phyloP scores from a whole-genome alignment of 2,797 vertebrate species.

The Megalops cyprinoides region DNA sequence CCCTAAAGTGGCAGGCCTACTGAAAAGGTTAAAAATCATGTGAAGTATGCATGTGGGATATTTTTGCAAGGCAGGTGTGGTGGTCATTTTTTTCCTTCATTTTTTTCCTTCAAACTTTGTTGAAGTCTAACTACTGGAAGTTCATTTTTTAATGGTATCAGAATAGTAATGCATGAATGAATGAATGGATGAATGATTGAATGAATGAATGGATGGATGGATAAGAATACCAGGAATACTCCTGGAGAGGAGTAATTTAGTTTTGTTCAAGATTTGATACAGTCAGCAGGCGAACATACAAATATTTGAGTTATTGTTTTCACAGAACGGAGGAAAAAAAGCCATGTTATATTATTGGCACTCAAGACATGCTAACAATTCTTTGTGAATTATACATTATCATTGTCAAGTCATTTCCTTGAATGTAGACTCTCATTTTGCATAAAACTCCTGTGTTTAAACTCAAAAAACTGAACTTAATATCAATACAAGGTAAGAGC shows the following conservation, averaged over 20 bases:
- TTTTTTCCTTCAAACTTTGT: slow-evolving; percentile 21
- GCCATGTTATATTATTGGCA: too few relatives aligned
- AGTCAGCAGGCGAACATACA: neutral
- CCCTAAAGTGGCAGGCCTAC: slow-evolving; percentile 57
- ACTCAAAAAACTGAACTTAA: slow-evolving; percentile 17
- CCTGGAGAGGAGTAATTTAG: neutral
- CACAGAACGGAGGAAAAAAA: neutral
- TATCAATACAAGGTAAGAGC: slow-evolving; percentile 8
- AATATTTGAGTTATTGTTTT: neutral
- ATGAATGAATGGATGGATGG: too few relatives aligned
- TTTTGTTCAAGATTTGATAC: neutral
- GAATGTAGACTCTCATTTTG: neutral
- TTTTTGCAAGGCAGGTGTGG: slow-evolving; percentile 45
- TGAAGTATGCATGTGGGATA: slow-evolving; percentile 58
- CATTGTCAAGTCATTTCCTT: neutral
- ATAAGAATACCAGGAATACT: neutral
- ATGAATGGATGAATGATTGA: neutral
- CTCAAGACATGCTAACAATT: neutral
- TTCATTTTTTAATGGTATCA: neutral
- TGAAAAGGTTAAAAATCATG: slow-evolving; percentile 65
- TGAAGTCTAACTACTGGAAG: neutral
- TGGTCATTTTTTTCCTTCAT: slow-evolving; percentile 5
- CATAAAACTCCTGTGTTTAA: neutral
- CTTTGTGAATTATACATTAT: neutral
- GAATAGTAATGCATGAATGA: neutral